These are phyloP conservation scores for Drosophila grimshawi DNA, from an alignment of 1,140 invertebrate genomes.

Conservation along the genomic window DNA sequence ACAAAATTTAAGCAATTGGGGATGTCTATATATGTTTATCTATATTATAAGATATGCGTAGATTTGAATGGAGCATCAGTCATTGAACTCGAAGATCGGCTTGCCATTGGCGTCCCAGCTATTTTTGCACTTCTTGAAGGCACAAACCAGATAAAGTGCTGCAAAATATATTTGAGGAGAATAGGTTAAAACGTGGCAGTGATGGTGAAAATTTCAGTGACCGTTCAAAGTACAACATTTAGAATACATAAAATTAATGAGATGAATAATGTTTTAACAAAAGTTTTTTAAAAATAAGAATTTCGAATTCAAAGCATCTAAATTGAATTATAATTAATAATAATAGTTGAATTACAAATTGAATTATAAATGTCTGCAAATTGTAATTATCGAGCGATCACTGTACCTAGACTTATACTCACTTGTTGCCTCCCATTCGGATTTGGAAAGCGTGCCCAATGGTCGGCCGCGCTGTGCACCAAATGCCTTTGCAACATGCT, in stretches of 20 bases:
- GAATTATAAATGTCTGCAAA: no score
- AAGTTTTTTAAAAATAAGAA: no score
- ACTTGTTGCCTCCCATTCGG: slow-evolving; percentile 97
- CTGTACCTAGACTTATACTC: slow-evolving; percentile 80
- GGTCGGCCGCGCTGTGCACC: slow-evolving; percentile 77
- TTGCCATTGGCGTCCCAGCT: slow-evolving; percentile 88
- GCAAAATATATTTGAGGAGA: slow-evolving; percentile 83
- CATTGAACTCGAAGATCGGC: slow-evolving; percentile 85
- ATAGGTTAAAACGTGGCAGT: no score
- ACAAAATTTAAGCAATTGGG: slow-evolving; percentile 1
- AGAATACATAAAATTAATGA: no score
- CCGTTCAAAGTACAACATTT: no score
- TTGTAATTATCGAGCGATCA: background rate
- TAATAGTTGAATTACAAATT: background rate
- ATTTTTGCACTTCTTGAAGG: slow-evolving; percentile 91
- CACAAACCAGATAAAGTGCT: slow-evolving; percentile 94
- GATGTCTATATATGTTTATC: slow-evolving; percentile 15
- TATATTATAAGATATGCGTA: background rate
- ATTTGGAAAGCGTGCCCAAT: slow-evolving; percentile 92
- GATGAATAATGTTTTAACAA: no score
- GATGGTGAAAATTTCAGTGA: no score
- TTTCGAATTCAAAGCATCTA: no score
- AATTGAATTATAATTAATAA: background rate
- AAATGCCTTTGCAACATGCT: slow-evolving; percentile 87
- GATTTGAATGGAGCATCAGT: slow-evolving; percentile 37